Evolutionary conservation across 1,140 invertebrate species (phyloP), one percentile per base, ranked within the genome.

Genomic region (Drosophila saltans): DNA sequence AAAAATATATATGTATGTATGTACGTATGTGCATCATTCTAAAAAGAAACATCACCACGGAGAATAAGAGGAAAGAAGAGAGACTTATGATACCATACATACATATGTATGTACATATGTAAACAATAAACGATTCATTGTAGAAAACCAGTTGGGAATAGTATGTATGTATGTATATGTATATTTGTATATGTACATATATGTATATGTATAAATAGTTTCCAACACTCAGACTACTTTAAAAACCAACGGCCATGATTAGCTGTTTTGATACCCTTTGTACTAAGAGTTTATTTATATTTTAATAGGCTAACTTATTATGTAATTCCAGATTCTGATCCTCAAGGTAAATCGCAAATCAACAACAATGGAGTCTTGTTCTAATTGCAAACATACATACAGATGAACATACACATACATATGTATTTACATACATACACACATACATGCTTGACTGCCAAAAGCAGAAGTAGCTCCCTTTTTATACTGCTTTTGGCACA

Each of bases 71-170:
- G 10, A 5, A 30, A 56, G 39, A n/a, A 41, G 41, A 48, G 33
- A 52, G 21, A 52, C 21, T 6, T 26, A 52, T 1, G 45, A 7
- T 3, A 26, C 2, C 45, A 48, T 36, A 36, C 33, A 30, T 30
- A 30, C 28, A 30, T 30, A 30, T 0, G 0, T 30, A 30, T 4
- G 4, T 30, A 30, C 4, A 7, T 48, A 48, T 24, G 33, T 59
- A 59, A 59, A 59, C 33, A 59, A 40, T 40, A 40, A 59, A 10
- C 57, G 57, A 59, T 59, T 59, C 57, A 40, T 59, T 16, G 57
- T 59, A 59, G 30, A 59, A 59, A 59, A 59, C 57, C 57, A 59
- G 57, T 59, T 59, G 57, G 33, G 40, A 10, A 39, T 33, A 39
- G n/a, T 16, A 16, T 39, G 30, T n/a, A 24, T 48, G 2, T 48